phyloP scores from a whole-genome alignment of 2,888 invertebrate genomes.

The Sarcophaga subvicina region DNA sequence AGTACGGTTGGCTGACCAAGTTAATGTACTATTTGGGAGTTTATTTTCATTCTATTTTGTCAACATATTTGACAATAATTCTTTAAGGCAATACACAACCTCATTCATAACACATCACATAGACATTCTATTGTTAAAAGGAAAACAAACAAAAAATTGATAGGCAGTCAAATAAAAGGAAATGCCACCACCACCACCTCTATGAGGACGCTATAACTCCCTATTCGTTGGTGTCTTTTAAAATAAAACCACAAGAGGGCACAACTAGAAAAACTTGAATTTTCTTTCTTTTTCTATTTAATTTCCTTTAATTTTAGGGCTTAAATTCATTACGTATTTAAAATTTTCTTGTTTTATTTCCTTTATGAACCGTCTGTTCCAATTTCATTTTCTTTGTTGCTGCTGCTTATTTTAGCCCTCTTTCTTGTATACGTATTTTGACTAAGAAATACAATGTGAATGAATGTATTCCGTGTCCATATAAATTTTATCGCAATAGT shows the following conservation, averaged over 20 bases:
- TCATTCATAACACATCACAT: slow-evolving; percentile 8
- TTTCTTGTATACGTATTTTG: background rate
- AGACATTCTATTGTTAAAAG: background rate
- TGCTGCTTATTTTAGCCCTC: background rate
- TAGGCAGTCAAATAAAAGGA: background rate
- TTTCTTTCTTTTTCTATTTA: background rate
- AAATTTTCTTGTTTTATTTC: background rate
- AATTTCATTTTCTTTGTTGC: background rate
- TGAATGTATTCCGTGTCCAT: background rate
- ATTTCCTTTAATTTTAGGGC: background rate
- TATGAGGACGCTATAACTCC: background rate
- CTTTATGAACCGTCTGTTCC: background rate
- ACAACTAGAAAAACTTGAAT: background rate
- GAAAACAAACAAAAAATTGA: background rate
- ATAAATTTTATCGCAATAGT: slow-evolving; percentile 54
- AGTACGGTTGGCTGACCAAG: slow-evolving; percentile 26
- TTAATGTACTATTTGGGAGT: slow-evolving; percentile 34
- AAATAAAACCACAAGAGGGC: background rate
- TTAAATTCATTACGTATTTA: background rate
- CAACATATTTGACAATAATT: slow-evolving; percentile 33
- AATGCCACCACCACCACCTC: background rate
- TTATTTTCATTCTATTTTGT: background rate
- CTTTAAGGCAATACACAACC: slow-evolving; percentile 29
- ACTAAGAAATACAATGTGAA: background rate
- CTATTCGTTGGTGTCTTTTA: background rate